Percentiles rank a stretch among this genome's conserved stretches.
phyloP scores from a whole-genome alignment of 2,797 vertebrate species.

The Dendrocincla tyrannina region DNA sequence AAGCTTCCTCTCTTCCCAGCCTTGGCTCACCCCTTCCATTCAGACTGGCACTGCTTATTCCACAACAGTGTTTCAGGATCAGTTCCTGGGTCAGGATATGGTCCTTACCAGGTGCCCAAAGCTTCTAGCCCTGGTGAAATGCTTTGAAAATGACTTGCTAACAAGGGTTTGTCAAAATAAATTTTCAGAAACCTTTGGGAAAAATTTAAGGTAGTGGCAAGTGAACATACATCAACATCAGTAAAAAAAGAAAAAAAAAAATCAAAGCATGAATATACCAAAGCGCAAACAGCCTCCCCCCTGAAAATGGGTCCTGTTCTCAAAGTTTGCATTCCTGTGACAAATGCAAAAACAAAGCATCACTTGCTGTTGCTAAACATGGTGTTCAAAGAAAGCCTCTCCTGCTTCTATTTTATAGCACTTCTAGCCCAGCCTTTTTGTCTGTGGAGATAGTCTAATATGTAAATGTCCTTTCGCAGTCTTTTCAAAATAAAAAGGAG shows the following conservation, averaged over 20 bases:
- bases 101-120: background rate
- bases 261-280: background rate
- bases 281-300: background rate
- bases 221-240: background rate
- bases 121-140: background rate
- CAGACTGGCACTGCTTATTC: background rate
- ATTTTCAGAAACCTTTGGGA: background rate
- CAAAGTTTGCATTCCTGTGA: background rate
- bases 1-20: background rate
- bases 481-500: conserved; percentile 41
- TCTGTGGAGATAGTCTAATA: conserved; percentile 34
- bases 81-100: background rate
- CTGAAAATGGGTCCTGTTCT: background rate
- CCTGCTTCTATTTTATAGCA: background rate
- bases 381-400: background rate
- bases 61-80: background rate
- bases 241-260: background rate
- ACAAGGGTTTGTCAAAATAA: background rate
- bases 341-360: conserved; percentile 3
- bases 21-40: background rate
- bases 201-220: background rate
- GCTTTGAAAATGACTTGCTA: background rate
- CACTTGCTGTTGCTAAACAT: background rate
- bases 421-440: conserved; percentile 28
- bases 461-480: conserved; percentile 1